A percentile compares a stretch with the other conserved stretches of the same genome.
Conservation (phyloP, 2,797 vertebrate genomes). For the Petrocephalus schoutedeni region DNA sequence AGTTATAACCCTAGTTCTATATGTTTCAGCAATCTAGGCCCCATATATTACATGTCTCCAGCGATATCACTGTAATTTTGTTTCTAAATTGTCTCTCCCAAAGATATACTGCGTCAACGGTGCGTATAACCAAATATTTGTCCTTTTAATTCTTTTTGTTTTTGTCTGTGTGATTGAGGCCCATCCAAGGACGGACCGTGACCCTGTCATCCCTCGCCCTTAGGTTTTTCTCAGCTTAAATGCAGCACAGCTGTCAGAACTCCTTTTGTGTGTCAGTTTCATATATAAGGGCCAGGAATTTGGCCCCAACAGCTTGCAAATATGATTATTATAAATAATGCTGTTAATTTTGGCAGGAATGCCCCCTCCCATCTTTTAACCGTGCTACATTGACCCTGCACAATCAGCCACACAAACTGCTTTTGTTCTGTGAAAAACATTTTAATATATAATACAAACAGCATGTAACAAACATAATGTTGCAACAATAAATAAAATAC, state of each 20-base stretch:
- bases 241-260: not conserved
- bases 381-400: not conserved
- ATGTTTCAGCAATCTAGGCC: not conserved
- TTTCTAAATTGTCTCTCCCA: not conserved
- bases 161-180: not conserved
- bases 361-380: no score
- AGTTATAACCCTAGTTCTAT: not conserved
- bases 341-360: not conserved
- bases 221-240: not conserved
- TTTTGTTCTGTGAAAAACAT: constrained; percentile 15
- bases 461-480: constrained; percentile 35
- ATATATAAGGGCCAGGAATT: not conserved
- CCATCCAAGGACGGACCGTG: not conserved
- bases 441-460: constrained; percentile 44
- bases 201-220: not conserved
- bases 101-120: not conserved
- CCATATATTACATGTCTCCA: not conserved
- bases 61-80: not conserved
- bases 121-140: not conserved
- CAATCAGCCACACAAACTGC: not conserved
- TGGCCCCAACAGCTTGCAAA: not conserved
- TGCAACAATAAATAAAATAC: constrained; percentile 64
- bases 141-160: not conserved
- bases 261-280: not conserved
- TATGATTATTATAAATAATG: not conserved